These are phyloP conservation scores for Nephotettix cincticeps DNA, from an alignment of 1,140 invertebrate genomes.

Conservation along the genomic window DNA sequence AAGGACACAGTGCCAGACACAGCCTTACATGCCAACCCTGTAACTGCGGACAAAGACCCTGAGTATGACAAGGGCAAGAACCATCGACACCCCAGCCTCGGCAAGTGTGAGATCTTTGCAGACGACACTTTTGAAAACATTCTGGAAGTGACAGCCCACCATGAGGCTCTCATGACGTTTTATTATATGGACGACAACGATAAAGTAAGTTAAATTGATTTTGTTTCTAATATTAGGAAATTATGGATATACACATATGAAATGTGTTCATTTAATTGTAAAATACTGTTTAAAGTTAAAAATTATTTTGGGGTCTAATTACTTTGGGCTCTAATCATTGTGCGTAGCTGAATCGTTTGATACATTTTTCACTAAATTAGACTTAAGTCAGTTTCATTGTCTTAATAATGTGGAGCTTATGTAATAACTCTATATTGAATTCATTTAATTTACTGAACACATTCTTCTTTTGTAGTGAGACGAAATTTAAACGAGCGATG, in stretches of 20 bases:
- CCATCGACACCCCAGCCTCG: slow-evolving; percentile 47
- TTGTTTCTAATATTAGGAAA: neutral
- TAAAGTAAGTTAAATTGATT: slow-evolving; percentile 54
- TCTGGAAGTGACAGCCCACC: slow-evolving; percentile 72
- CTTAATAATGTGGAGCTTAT: too few relatives aligned
- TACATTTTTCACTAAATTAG: too few relatives aligned
- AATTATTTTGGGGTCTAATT: neutral
- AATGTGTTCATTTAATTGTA: neutral
- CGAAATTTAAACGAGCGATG: too few relatives aligned
- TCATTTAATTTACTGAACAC: too few relatives aligned
- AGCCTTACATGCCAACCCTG: neutral
- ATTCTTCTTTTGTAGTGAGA: too few relatives aligned
- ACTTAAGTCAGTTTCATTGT: too few relatives aligned
- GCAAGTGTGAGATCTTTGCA: slow-evolving; percentile 40
- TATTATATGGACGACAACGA: slow-evolving; percentile 88
- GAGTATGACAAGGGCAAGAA: slow-evolving; percentile 43
- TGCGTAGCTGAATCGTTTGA: too few relatives aligned
- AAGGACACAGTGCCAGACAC: slow-evolving; percentile 38
- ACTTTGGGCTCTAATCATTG: too few relatives aligned
- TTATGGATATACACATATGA: neutral
- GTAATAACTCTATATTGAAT: too few relatives aligned
- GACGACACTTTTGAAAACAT: slow-evolving; percentile 86
- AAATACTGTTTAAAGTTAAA: neutral
- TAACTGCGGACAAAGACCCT: slow-evolving; percentile 37
- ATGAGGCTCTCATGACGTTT: slow-evolving; percentile 86